These are phyloP conservation scores for Neomorphus geoffroyi DNA, from an alignment of 2,797 vertebrate genomes.

Conservation along the genomic window DNA sequence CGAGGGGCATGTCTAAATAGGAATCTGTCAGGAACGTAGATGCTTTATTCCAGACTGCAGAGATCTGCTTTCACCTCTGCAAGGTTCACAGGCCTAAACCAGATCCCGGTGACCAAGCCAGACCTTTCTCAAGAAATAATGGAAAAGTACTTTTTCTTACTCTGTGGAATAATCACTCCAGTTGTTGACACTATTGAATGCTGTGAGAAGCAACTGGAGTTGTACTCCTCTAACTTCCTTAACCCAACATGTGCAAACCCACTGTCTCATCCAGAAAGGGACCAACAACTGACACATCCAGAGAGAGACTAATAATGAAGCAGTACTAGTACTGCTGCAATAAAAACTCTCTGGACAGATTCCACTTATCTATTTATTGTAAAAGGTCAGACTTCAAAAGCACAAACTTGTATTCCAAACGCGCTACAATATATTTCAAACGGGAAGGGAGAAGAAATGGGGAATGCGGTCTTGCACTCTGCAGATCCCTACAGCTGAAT, in stretches of 20 bases:
- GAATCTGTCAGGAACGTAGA: not conserved
- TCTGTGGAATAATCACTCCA: not conserved
- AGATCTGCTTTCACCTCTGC: not conserved
- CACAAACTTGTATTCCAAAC: not conserved
- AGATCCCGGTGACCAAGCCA: not conserved
- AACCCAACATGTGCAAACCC: not conserved
- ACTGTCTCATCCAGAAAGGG: not conserved
- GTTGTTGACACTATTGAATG: not conserved
- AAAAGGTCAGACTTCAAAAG: not conserved
- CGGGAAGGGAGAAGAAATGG: not conserved
- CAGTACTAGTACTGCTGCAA: not conserved
- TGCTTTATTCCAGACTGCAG: not conserved
- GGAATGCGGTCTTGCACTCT: not conserved
- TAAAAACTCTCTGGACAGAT: not conserved
- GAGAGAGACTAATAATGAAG: not conserved
- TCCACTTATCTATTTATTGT: not conserved
- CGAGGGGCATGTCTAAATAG: not conserved
- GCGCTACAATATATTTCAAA: not conserved
- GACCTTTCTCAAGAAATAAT: not conserved
- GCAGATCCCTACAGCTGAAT: not conserved
- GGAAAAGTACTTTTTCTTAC: not conserved
- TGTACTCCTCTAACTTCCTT: not conserved
- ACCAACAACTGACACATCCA: not conserved
- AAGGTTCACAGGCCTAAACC: not conserved
- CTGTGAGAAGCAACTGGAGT: not conserved